A percentile compares a stretch with the other conserved stretches of the same genome.
Conservation (phyloP, 2,888 invertebrate genomes). For the Drosophila leonis region DNA sequence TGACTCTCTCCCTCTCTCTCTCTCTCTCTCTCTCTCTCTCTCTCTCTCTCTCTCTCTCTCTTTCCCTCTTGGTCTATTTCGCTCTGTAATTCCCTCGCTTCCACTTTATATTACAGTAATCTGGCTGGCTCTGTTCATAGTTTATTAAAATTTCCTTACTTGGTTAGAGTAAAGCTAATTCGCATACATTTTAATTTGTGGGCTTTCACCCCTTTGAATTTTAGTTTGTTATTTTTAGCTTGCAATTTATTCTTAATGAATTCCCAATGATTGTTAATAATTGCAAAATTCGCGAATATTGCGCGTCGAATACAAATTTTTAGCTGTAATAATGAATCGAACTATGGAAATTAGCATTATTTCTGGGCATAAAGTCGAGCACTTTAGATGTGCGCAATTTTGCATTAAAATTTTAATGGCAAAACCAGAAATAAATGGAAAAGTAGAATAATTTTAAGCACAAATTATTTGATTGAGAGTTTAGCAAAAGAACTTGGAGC, state of each 20-base stretch:
- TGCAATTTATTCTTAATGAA: conserved; percentile 44
- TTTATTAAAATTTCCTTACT: neutral
- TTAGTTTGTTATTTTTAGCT: conserved; percentile 55
- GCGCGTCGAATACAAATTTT: conserved; percentile 22
- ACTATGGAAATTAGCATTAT: conserved; percentile 3
- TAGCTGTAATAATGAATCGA: conserved; percentile 16
- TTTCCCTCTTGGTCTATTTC: no score
- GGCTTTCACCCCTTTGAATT: conserved; percentile 25
- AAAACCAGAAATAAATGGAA: neutral
- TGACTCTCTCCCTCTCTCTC: neutral
- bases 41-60: neutral
- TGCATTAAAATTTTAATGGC: neutral
- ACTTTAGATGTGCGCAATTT: neutral
- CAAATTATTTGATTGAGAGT: no score
- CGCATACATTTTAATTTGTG: neutral
- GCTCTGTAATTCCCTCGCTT: neutral
- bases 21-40: neutral
- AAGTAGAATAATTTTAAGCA: neutral
- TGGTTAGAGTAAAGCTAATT: conserved; percentile 25
- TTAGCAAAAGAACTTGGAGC: no score
- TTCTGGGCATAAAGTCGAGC: neutral
- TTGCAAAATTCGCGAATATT: conserved; percentile 35
- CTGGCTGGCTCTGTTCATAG: neutral
- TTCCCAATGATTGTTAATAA: conserved; percentile 64
- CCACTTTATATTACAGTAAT: conserved; percentile 29